phyloP scores from a whole-genome alignment of 2,113 vertebrate species.

The Glaucidium brasilianum region DNA sequence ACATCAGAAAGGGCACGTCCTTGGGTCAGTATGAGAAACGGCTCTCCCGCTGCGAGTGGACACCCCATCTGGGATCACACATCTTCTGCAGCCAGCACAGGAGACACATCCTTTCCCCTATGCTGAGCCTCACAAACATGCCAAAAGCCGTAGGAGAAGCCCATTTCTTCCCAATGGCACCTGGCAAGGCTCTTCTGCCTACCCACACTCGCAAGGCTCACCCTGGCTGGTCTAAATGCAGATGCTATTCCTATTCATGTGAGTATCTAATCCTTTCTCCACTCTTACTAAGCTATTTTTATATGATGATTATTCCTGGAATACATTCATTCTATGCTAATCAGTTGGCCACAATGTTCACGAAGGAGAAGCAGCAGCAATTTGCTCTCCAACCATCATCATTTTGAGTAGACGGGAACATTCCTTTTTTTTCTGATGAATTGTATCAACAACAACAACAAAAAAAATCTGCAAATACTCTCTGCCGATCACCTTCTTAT shows the following conservation, averaged over 20 bases:
- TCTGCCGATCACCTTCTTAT: constrained; percentile 48
- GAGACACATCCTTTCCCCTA: not conserved
- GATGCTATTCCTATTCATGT: constrained; percentile 71
- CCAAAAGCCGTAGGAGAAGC: not conserved
- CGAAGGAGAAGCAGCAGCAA: constrained; percentile 60
- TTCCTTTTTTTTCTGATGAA: constrained; percentile 43
- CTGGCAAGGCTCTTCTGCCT: constrained; percentile 36
- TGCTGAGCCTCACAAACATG: not conserved
- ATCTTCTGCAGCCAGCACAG: not conserved
- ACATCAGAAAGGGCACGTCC: not conserved
- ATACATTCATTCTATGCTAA: constrained; percentile 71
- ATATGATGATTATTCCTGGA: constrained; percentile 70
- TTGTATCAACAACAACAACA: constrained; percentile 31
- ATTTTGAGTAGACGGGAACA: constrained; percentile 42
- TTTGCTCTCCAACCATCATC: constrained; percentile 41
- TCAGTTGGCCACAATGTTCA: constrained; percentile 61
- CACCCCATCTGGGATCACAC: not conserved
- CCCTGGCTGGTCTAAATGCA: constrained; percentile 55
- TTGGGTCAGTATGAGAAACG: not conserved
- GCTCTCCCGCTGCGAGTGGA: not conserved
- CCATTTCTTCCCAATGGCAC: not conserved
- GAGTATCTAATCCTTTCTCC: constrained; percentile 72
- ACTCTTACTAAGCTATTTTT: constrained; percentile 74
- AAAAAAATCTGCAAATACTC: constrained; percentile 32
- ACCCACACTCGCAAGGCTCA: constrained; percentile 20